Conservation (phyloP, 2,113 vertebrate species). For the Eretmochelys imbricata region DNA sequence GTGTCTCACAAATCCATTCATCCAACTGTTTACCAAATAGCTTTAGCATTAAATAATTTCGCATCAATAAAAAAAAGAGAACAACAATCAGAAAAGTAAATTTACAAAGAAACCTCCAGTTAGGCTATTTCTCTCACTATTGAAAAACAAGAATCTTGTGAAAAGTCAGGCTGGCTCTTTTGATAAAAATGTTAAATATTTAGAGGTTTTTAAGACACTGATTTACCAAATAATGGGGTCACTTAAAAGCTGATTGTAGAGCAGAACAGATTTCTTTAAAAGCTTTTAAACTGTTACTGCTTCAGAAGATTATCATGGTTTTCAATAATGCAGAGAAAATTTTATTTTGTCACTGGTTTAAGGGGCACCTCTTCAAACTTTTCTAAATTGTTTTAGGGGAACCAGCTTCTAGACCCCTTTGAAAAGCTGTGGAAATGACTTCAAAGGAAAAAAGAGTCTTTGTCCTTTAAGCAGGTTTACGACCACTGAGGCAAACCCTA, state of each 20-base stretch:
- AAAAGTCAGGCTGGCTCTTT: slow-evolving; percentile 67
- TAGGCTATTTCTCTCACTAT: slow-evolving; percentile 22
- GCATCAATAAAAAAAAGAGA: not conserved
- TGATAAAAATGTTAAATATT: slow-evolving; percentile 72
- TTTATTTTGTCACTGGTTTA: slow-evolving; percentile 81
- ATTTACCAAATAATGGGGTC: slow-evolving; percentile 69
- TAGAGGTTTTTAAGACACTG: slow-evolving; percentile 67
- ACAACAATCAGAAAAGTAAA: not conserved
- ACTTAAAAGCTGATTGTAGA: slow-evolving; percentile 74
- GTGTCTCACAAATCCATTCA: not conserved
- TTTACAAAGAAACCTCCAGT: slow-evolving; percentile 35
- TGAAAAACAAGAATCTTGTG: slow-evolving; percentile 51
- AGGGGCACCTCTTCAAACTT: slow-evolving; percentile 77
- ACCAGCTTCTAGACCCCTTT: slow-evolving; percentile 72
- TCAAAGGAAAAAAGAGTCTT: slow-evolving; percentile 80
- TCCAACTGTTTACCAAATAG: not conserved
- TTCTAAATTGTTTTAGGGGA: slow-evolving; percentile 70
- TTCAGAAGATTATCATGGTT: slow-evolving; percentile 80
- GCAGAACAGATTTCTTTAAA: slow-evolving; percentile 79
- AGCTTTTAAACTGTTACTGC: slow-evolving; percentile 76
- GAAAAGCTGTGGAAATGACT: slow-evolving; percentile 78
- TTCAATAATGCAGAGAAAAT: slow-evolving; percentile 76
- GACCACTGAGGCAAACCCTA: slow-evolving; percentile 80
- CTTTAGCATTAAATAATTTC: not conserved
- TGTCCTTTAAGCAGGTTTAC: slow-evolving; percentile 83